A percentile compares a stretch with the other conserved stretches of the same genome.
Conservation (phyloP, 1,140 invertebrate genomes). For the Lepidurus apus region DNA sequence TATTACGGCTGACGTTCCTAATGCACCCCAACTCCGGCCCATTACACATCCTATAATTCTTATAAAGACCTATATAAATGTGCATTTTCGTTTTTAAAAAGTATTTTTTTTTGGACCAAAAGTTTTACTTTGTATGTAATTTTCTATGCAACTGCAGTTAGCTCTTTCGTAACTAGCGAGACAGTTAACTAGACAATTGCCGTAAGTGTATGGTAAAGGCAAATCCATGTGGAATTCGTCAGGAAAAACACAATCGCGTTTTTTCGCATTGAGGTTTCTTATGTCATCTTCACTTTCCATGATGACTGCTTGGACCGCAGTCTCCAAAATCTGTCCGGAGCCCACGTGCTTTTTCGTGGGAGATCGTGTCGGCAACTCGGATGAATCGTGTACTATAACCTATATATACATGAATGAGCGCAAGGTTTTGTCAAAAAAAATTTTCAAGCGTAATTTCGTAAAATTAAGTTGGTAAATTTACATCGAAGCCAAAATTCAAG, state of each 20-base stretch:
- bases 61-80: background rate
- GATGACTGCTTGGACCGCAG: background rate
- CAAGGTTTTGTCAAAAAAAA: background rate
- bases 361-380: background rate
- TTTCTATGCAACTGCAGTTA: background rate
- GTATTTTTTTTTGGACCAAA: background rate
- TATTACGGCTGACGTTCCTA: background rate
- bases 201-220: background rate
- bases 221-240: background rate
- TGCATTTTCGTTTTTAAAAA: background rate
- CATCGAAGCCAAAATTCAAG: background rate
- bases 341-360: background rate
- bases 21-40: background rate
- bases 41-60: background rate
- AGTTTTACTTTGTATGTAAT: background rate
- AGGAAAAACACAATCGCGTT: background rate
- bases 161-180: background rate
- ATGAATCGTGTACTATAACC: background rate
- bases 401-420: background rate
- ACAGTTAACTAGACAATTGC: background rate
- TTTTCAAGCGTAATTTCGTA: background rate
- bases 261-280: background rate
- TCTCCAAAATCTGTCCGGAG: background rate
- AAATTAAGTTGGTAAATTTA: background rate
- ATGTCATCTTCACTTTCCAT: background rate